Evolutionary conservation across 2,797 vertebrate species (phyloP).

Genomic region (Poliocrania exsul): DNA sequence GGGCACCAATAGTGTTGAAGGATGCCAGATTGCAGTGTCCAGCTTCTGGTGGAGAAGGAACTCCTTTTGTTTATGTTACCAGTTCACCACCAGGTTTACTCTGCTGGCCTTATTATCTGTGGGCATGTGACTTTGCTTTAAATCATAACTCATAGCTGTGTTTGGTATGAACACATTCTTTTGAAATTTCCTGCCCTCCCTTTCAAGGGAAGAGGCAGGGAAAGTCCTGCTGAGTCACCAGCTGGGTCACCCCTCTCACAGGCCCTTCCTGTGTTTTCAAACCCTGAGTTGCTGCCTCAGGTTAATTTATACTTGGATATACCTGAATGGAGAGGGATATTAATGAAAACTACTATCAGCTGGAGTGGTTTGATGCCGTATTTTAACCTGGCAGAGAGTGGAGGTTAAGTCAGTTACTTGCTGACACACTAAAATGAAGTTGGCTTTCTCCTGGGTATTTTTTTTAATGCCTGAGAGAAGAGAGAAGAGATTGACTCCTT

Average conservation of each 20-base stretch:
- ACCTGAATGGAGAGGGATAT: background rate
- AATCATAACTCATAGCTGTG: conserved; percentile 6
- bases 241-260: conserved; percentile 7
- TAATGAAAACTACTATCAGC: background rate
- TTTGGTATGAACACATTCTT: conserved; percentile 47
- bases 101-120: background rate
- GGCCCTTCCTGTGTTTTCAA: background rate
- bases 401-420: background rate
- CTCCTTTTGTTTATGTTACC: background rate
- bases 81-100: background rate
- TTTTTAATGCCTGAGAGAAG: background rate
- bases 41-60: background rate
- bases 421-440: background rate
- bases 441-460: background rate
- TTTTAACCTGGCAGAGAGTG: background rate
- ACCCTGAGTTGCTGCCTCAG: background rate
- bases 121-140: conserved; percentile 20
- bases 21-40: background rate
- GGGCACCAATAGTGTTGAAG: background rate
- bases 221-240: conserved; percentile 55
- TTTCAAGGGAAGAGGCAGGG: background rate
- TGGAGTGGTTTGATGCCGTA: background rate
- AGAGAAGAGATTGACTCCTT: background rate
- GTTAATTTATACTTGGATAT: background rate
- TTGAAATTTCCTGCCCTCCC: conserved; percentile 36